These are phyloP conservation scores for Nylanderia fulva DNA, from an alignment of 1,140 invertebrate genomes.

Conservation along the genomic window DNA sequence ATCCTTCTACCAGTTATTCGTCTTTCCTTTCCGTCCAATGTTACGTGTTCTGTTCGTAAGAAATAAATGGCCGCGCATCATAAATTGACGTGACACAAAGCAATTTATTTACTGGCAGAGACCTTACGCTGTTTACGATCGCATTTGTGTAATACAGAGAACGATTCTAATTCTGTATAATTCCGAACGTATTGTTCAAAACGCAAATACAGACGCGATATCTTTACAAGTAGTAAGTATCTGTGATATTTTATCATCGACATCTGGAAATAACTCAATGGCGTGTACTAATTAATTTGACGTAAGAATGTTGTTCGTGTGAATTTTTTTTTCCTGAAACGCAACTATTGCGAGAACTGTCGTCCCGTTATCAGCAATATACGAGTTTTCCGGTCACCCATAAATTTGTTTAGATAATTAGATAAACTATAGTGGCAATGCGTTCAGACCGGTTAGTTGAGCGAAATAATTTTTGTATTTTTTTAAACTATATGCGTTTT, in stretches of 20 bases:
- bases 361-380: not conserved
- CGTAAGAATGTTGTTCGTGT: too few species aligned
- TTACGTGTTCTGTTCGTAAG: not conserved
- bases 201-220: not conserved
- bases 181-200: not conserved
- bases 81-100: constrained; percentile 14
- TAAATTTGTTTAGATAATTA: constrained; percentile 25
- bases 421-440: not conserved
- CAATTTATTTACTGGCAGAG: constrained; percentile 20
- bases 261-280: not conserved
- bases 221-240: not conserved
- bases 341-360: not conserved
- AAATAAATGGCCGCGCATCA: constrained; percentile 27
- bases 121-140: constrained; percentile 21
- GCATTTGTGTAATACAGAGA: not conserved
- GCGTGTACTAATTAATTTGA: not conserved
- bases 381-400: not conserved
- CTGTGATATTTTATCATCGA: not conserved
- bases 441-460: not conserved
- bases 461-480: not conserved
- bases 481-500: not conserved
- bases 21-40: not conserved
- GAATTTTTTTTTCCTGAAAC: not conserved
- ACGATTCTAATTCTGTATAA: constrained; percentile 34
- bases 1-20: not conserved